phyloP scores from a whole-genome alignment of 2,797 vertebrate species.

The Dendrocincla fuliginosa region DNA sequence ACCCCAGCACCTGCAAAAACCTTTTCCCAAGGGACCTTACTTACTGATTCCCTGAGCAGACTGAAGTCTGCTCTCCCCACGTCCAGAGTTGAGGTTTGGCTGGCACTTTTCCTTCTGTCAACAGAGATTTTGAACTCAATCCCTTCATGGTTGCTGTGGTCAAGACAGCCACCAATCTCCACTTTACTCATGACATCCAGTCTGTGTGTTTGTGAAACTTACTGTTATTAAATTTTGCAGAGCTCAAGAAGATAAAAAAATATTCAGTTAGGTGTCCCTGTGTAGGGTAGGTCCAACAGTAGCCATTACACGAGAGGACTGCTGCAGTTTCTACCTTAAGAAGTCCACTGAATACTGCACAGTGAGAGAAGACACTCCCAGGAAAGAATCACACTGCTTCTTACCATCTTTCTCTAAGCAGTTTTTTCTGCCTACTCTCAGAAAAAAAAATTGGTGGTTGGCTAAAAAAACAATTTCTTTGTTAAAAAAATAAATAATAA shows the following conservation, averaged over 20 bases:
- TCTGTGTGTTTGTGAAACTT: background rate
- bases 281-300: background rate
- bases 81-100: background rate
- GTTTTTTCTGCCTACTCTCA: background rate
- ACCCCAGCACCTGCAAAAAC: background rate
- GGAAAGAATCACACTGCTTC: background rate
- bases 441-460: background rate
- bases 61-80: background rate
- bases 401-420: background rate
- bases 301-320: background rate
- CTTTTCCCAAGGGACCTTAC: background rate
- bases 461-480: background rate
- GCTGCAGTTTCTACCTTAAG: background rate
- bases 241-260: background rate
- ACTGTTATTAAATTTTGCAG: background rate
- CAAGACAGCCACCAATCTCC: background rate
- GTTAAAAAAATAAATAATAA: background rate
- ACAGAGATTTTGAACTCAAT: background rate
- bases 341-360: background rate
- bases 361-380: background rate
- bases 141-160: background rate
- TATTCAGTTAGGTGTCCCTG: background rate
- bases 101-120: background rate
- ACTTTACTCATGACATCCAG: background rate
- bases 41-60: background rate